Percentiles rank a stretch among this genome's conserved stretches.
These are phyloP conservation scores for Aphyosemion australe DNA, from an alignment of 2,113 vertebrate genomes.

Conservation along the genomic window DNA sequence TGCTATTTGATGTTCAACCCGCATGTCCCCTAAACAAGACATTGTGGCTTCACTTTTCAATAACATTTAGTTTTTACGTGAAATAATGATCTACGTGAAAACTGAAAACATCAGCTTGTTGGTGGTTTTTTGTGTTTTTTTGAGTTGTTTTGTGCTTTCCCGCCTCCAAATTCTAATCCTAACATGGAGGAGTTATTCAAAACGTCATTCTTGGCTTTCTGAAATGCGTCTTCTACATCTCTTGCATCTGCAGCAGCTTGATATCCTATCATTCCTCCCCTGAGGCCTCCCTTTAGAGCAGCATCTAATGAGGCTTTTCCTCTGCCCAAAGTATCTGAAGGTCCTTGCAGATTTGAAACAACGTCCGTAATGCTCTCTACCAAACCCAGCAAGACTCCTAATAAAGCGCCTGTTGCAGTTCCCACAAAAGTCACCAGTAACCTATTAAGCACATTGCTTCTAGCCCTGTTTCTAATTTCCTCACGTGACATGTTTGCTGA, in stretches of 20 bases:
- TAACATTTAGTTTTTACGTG: too few species aligned
- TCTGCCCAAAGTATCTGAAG: background rate
- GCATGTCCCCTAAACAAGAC: too few species aligned
- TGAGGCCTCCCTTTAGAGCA: background rate
- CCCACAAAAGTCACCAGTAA: slow-evolving; percentile 3
- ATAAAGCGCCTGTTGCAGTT: background rate
- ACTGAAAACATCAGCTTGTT: too few species aligned
- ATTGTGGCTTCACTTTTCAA: too few species aligned
- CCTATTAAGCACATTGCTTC: slow-evolving; percentile 13
- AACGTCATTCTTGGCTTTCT: background rate
- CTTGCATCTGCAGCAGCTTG: slow-evolving; percentile 12
- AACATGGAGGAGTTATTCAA: background rate
- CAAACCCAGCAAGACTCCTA: slow-evolving; percentile 28
- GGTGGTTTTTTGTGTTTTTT: background rate
- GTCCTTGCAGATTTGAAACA: background rate
- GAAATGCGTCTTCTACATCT: background rate
- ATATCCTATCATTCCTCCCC: background rate
- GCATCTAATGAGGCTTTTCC: background rate
- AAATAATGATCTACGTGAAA: too few species aligned
- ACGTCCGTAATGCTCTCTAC: too few species aligned
- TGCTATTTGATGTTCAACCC: too few species aligned
- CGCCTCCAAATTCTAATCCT: too few species aligned
- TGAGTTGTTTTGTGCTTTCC: background rate
- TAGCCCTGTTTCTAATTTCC: slow-evolving; percentile 33
- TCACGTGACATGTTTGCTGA: background rate